These are phyloP conservation scores for Limenitis camilla DNA, from an alignment of 2,888 invertebrate species.

Conservation along the genomic window DNA sequence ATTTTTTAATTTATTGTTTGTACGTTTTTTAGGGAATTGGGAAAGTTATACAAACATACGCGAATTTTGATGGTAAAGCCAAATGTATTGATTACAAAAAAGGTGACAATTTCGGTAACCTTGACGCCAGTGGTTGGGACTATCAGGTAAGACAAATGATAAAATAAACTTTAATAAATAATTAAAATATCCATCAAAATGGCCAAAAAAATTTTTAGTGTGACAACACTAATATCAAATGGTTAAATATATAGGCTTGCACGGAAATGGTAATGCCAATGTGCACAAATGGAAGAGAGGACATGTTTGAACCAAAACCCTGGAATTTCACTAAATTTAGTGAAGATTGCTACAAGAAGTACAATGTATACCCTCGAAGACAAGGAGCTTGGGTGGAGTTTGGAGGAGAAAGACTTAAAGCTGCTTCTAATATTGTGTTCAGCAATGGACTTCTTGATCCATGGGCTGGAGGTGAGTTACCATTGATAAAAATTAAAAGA, in stretches of 20 bases:
- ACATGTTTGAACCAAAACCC: constrained; percentile 85
- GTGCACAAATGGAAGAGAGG: constrained; percentile 83
- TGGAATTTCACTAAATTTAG: constrained; percentile 84
- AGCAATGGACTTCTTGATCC: constrained; percentile 92
- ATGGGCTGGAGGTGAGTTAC: constrained; percentile 81
- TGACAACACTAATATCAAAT: neutral
- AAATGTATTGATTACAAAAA: constrained; percentile 79
- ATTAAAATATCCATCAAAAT: no score
- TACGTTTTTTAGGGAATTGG: constrained; percentile 71
- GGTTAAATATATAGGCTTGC: constrained; percentile 79
- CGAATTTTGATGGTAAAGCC: constrained; percentile 84
- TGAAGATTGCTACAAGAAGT: constrained; percentile 80
- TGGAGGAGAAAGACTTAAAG: constrained; percentile 83
- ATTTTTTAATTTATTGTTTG: neutral
- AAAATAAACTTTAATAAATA: no score
- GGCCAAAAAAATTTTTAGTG: neutral
- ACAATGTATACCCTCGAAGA: constrained; percentile 79
- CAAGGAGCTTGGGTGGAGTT: constrained; percentile 83
- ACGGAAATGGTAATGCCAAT: constrained; percentile 98
- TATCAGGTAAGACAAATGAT: constrained; percentile 78
- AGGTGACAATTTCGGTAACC: constrained; percentile 69
- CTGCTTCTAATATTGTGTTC: constrained; percentile 82
- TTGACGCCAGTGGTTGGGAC: constrained; percentile 85
- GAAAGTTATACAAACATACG: constrained; percentile 82
- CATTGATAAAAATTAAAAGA: no score